Evolutionary conservation across 1,140 invertebrate genomes (phyloP), one percentile per base, ranked within the genome.

Genomic region (Solen grandis): DNA sequence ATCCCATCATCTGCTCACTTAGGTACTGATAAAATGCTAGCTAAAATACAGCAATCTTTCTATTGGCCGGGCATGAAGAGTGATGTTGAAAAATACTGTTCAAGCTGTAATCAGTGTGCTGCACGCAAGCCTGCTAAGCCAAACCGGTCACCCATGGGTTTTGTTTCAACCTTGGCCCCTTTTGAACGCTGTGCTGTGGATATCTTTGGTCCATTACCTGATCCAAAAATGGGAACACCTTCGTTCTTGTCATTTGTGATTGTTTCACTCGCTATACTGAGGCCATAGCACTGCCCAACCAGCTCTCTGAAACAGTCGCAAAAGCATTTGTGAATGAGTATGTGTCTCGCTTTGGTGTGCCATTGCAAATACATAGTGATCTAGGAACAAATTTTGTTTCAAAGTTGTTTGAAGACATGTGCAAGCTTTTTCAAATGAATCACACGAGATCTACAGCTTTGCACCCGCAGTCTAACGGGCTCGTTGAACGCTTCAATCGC

Each of bases 211-310:
- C 89, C 89, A 8, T 65, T 91, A 25, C 84, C 86, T 10, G 38
- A n/a, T 84, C 86, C 0, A n/a, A 73, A 22, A 73, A 65, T 33
- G 86, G 84, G 0, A 89, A 90, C 22, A 82, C 60, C 33, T 84
- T 86, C 22, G 78, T 89, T 54, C 38, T 88, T 8, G 82, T 88
- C 19, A 50, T 84, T 0, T 80, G 74, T 0, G 85, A 90, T 76
- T 86, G 87, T 68, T 86, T 90, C 27, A 90, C 90, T 1, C 83
- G 85, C 59, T 92, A 74, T 62, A 70, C 85, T 16, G 84, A 90
- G 46, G 84, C 86, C 10, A 60, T 59, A 65, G 66, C 88, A 5
- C 41, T 88, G 19, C 81, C 74, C n/a, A 79, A 86, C 59, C 81
- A 85, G 46, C 54, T 85, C 62, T 75, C 87, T 10, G 33, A 36